Evolutionary conservation across 92 coral and sea anemone genomes (phyloP).

Genomic region (Siderastrea radians): DNA sequence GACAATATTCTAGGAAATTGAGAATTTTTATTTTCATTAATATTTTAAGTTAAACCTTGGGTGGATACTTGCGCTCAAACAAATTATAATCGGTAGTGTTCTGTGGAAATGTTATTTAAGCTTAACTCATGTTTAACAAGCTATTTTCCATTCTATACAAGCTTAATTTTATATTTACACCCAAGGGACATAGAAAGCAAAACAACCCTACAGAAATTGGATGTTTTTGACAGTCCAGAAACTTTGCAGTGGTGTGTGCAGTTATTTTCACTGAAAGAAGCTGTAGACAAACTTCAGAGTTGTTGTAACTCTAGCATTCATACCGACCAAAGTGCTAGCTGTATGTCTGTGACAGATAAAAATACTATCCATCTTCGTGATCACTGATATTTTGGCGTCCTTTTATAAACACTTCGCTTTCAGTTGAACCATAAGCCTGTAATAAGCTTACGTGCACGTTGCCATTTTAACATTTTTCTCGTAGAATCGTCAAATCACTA

Average conservation of each 20-base stretch:
- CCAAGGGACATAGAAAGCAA: neutral
- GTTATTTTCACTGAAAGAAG: too few relatives aligned
- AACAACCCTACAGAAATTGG: neutral
- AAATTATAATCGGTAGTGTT: neutral
- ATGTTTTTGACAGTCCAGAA: neutral
- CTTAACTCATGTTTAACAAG: slow-evolving; percentile 10
- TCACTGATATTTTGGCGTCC: slow-evolving; percentile 14
- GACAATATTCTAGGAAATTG: slow-evolving; percentile 15
- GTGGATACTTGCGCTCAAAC: slow-evolving; percentile 19
- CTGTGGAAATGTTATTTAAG: slow-evolving; percentile 1
- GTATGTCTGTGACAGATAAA: neutral
- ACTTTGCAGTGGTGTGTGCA: neutral
- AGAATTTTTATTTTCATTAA: slow-evolving; percentile 46
- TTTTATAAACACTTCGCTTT: neutral
- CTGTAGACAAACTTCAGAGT: neutral
- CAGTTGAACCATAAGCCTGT: neutral
- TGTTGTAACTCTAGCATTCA: too few relatives aligned
- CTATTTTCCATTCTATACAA: neutral
- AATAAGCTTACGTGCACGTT: neutral
- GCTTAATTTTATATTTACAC: neutral
- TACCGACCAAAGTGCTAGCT: too few relatives aligned
- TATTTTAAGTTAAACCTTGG: slow-evolving; percentile 22
- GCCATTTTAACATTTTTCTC: neutral
- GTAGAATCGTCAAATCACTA: slow-evolving; percentile 2
- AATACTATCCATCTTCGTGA: neutral